Evolutionary conservation across 2,888 invertebrate genomes (phyloP).

Genomic region (Cephonodes hylas): DNA sequence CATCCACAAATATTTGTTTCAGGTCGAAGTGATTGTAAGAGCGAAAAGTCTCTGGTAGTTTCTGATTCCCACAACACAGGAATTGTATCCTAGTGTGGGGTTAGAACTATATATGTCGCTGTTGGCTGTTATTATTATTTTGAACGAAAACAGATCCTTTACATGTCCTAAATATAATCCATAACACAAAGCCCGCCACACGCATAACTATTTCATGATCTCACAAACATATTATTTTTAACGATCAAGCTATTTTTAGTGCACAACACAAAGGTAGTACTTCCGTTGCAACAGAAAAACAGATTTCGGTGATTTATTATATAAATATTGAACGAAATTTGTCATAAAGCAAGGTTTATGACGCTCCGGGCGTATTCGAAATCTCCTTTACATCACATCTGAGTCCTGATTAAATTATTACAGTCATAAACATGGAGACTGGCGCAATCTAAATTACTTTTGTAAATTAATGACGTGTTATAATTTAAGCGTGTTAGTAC

Average conservation of each 20-base stretch:
- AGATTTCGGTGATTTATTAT: slow-evolving; percentile 64
- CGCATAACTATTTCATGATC: slow-evolving; percentile 10
- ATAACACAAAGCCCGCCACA: neutral
- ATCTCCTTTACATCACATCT: slow-evolving; percentile 50
- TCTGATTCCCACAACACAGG: no score
- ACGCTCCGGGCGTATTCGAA: slow-evolving; percentile 45
- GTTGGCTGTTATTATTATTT: no score
- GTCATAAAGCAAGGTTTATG: slow-evolving; percentile 64
- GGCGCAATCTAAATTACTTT: slow-evolving; percentile 46
- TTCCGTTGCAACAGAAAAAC: slow-evolving; percentile 53
- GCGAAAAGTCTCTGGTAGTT: no score
- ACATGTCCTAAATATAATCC: neutral
- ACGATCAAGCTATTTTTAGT: slow-evolving; percentile 45
- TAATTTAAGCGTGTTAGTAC: neutral
- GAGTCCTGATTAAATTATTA: slow-evolving; percentile 60
- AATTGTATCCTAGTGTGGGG: no score
- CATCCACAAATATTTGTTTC: no score
- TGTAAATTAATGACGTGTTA: neutral
- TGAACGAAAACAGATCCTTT: neutral
- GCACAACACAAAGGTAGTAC: slow-evolving; percentile 23
- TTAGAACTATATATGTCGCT: no score
- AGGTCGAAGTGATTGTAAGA: no score
- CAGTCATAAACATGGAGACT: slow-evolving; percentile 50
- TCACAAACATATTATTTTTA: slow-evolving; percentile 39
- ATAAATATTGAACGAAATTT: slow-evolving; percentile 68